phyloP scores from a whole-genome alignment of 2,888 invertebrate genomes.

The Buathra laborator region DNA sequence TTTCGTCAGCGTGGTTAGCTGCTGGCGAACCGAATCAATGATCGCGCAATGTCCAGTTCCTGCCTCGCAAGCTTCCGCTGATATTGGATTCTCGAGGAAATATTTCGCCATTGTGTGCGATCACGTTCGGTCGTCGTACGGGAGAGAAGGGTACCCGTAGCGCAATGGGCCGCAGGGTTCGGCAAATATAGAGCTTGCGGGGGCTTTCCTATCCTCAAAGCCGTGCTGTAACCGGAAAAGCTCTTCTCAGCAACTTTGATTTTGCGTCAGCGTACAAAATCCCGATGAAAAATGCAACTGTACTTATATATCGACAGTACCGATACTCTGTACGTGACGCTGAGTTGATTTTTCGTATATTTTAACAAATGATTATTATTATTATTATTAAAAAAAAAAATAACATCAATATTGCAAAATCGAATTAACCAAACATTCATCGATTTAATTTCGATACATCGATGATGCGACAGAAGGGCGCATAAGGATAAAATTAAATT shows the following conservation, averaged over 20 bases:
- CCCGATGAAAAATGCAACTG: background rate
- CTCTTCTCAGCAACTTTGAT: slow-evolving; percentile 46
- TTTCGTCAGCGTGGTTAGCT: slow-evolving; percentile 62
- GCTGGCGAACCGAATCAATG: slow-evolving; percentile 10
- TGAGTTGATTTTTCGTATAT: too few species aligned
- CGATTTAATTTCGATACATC: too few species aligned
- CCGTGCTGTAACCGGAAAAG: slow-evolving; percentile 22
- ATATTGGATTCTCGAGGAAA: slow-evolving; percentile 66
- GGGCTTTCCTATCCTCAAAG: background rate
- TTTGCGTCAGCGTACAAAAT: slow-evolving; percentile 42
- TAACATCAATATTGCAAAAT: too few species aligned
- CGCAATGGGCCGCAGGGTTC: background rate
- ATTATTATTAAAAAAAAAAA: too few species aligned
- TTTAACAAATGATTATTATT: too few species aligned
- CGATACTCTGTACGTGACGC: background rate
- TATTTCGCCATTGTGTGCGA: slow-evolving; percentile 62
- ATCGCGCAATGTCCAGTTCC: background rate
- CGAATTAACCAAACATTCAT: too few species aligned
- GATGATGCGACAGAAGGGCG: too few species aligned
- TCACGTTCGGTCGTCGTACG: slow-evolving; percentile 32
- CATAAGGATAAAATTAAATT: too few species aligned
- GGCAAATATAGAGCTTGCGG: slow-evolving; percentile 6
- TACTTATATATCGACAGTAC: background rate
- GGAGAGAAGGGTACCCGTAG: background rate
- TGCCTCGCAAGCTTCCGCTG: slow-evolving; percentile 34